Base-by-base conservation (phyloP, 2,888 invertebrate species). In the Gastracanthus pulcherrimus region DNA sequence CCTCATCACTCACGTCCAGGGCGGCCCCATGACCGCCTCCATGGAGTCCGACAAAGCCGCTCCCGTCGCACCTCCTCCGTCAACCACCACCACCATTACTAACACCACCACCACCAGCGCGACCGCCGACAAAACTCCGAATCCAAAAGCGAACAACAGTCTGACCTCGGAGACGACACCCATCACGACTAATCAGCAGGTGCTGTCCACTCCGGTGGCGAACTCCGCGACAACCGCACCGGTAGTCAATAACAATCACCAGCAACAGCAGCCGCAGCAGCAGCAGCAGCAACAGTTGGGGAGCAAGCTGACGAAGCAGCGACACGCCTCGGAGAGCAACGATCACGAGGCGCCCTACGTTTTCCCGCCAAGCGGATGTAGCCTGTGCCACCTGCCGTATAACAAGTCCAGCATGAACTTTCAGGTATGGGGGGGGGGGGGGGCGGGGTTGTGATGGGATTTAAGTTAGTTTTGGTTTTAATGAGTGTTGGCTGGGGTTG, bases 301-400 rank as follows among this genome's bases (percentile, higher is more conserved):
- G 84, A 85, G 31, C 87, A 88, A 81, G 76, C 84, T 19, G 87
- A 87, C 13, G 5, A 80, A 80, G 34, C 77, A 62, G 29, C 13
- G 82, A 3, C 86, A 86, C 66, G 84, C 81, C 2, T 90, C 91
- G 7, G 91, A 91, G 55, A 87, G 88, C 48, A 91, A 88, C 60
- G 90, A 92, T 67, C 88, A 91, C 69, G 92, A 92, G 72, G 87
- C 90, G 80, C 90, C 92, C 3, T 92, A 92, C 80, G 90, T 91
- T 2, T 91, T 92, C 79, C 85, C 88, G 62, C 78, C 87, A 31
- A 86, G 85, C 29, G 89, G 91, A 34, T 95, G 95, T 88, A 90
- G 92, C 36, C 86, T 94, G 34, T 96, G 96, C 84, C 98, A 99
- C 91, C 94, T 98, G 85, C 98, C 98, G 0, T 98, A 98, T 90